A percentile compares a stretch with the other conserved stretches of the same genome.
These are phyloP conservation scores for Sebastes jordani DNA, from an alignment of 2,797 vertebrate genomes.

Conservation along the genomic window DNA sequence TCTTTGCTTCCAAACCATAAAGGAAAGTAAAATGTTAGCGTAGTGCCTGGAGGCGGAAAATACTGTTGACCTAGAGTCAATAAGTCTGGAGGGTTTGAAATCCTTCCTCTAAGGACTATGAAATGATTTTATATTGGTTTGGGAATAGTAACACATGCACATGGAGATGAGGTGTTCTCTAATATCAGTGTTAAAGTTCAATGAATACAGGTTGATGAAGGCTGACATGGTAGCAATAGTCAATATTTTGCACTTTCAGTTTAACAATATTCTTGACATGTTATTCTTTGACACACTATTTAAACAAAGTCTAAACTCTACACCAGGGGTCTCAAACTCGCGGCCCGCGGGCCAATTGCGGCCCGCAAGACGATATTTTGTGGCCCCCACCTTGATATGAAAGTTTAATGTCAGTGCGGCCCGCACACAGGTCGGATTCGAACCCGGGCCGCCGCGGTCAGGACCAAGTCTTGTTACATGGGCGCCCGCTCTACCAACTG, in stretches of 20 bases:
- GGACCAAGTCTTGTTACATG: no score
- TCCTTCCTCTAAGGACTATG: background rate
- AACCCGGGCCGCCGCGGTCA: no score
- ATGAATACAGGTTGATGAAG: background rate
- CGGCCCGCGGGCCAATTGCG: no score
- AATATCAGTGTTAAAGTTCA: background rate
- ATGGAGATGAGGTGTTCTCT: background rate
- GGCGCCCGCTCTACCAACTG: no score
- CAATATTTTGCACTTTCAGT: background rate
- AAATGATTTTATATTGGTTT: constrained; percentile 23
- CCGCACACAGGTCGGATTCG: no score
- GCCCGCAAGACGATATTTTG: no score
- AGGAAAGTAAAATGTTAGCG: constrained; percentile 50
- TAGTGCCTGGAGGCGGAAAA: constrained; percentile 24
- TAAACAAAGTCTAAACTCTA: constrained; percentile 3
- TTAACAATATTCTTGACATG: constrained; percentile 17
- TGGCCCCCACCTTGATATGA: no score
- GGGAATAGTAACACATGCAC: constrained; percentile 8
- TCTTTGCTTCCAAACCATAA: constrained; percentile 38
- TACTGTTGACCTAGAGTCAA: constrained; percentile 29
- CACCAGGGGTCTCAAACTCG: no score
- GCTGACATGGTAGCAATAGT: background rate
- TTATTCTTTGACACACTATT: constrained; percentile 17
- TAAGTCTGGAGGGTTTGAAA: constrained; percentile 29
- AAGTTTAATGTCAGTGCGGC: no score